Evolutionary conservation across 2,888 invertebrate species (phyloP).

Genomic region (Schrankia costaestrigalis): DNA sequence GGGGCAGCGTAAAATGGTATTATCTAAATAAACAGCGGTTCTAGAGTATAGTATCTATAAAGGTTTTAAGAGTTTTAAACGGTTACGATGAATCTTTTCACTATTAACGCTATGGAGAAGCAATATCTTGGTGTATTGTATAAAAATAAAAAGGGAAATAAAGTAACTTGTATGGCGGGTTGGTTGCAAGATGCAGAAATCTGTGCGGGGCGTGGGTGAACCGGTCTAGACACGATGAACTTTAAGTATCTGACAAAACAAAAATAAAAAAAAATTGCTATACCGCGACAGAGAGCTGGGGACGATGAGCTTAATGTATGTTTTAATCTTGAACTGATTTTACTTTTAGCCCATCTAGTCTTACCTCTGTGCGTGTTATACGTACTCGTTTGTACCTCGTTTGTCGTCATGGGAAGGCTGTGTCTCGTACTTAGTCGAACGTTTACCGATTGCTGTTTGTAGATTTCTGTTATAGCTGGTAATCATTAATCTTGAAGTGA

Average conservation of each 20-base stretch:
- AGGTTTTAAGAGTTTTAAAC: too few relatives aligned
- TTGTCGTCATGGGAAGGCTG: too few relatives aligned
- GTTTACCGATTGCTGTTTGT: too few relatives aligned
- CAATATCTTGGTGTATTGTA: conserved; percentile 68
- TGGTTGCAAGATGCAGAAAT: conserved; percentile 78
- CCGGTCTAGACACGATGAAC: conserved; percentile 79
- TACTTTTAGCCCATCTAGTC: too few relatives aligned
- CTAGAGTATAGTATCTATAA: too few relatives aligned
- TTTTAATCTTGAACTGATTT: too few relatives aligned
- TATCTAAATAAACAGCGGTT: conserved; percentile 38
- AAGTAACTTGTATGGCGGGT: conserved; percentile 75
- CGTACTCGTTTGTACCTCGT: too few relatives aligned
- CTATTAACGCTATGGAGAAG: conserved; percentile 60
- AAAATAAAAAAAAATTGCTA: conserved; percentile 63
- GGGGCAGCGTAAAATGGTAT: too few relatives aligned
- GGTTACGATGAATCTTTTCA: conserved; percentile 54
- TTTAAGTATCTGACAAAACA: conserved; percentile 73
- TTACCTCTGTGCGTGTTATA: too few relatives aligned
- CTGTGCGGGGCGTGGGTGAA: conserved; percentile 72
- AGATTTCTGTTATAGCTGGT: too few relatives aligned
- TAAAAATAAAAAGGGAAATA: conserved; percentile 73
- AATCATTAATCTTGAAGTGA: too few relatives aligned
- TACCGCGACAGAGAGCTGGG: conserved; percentile 63
- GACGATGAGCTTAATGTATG: conserved; percentile 56
- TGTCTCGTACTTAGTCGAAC: too few relatives aligned